Conservation (phyloP, 2,113 vertebrate species). For the Trematomus loennbergii region DNA sequence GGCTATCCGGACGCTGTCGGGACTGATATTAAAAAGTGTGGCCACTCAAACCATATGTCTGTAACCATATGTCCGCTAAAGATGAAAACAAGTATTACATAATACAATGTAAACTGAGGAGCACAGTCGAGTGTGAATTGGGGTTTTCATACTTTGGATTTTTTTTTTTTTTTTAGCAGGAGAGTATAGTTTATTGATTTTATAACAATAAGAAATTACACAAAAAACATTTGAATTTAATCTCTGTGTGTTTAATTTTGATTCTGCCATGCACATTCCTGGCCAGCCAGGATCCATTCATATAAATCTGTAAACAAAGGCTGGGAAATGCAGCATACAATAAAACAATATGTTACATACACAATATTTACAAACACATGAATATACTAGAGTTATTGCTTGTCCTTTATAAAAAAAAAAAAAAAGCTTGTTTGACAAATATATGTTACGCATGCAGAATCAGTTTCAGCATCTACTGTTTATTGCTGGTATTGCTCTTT, state of each 20-base stretch:
- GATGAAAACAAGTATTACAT: slow-evolving; percentile 44
- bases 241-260: slow-evolving; percentile 44
- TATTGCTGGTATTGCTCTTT: neutral
- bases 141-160: slow-evolving; percentile 4
- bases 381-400: slow-evolving; percentile 34
- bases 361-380: slow-evolving; percentile 74
- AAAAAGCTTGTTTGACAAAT: slow-evolving; percentile 19
- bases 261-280: slow-evolving; percentile 78
- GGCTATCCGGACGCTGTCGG: slow-evolving; percentile 18
- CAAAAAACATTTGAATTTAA: slow-evolving; percentile 47
- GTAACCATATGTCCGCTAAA: slow-evolving; percentile 34
- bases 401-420: slow-evolving; percentile 19
- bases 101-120: slow-evolving; percentile 35
- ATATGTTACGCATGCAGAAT: slow-evolving; percentile 36
- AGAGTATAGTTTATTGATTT: neutral
- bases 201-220: slow-evolving; percentile 3
- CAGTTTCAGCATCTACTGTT: slow-evolving; percentile 2
- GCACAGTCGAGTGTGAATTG: slow-evolving; percentile 22
- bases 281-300: slow-evolving; percentile 91
- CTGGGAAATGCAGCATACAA: slow-evolving; percentile 46
- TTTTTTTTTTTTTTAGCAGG: neutral
- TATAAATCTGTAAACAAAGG: slow-evolving; percentile 68
- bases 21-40: slow-evolving; percentile 47
- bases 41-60: slow-evolving; percentile 34
- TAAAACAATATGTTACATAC: slow-evolving; percentile 61